phyloP scores from a whole-genome alignment of 2,888 invertebrate species.

The Lycia hirtaria region DNA sequence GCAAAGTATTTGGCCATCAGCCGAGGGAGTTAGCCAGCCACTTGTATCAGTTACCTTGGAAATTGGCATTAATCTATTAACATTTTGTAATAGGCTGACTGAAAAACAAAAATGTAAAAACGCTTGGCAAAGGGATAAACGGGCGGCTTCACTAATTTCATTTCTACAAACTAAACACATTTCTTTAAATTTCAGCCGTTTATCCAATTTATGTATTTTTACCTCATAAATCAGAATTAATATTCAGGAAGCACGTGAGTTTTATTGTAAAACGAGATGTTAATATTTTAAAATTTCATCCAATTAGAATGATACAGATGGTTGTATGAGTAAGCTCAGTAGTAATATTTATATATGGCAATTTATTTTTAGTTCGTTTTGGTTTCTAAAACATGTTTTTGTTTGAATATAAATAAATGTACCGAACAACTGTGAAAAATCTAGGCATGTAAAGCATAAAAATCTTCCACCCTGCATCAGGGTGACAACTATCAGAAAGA shows the following conservation, averaged over 20 bases:
- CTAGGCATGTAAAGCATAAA: no score
- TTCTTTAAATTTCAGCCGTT: slow-evolving; percentile 1
- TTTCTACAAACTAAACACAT: slow-evolving; percentile 15
- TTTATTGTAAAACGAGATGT: not conserved
- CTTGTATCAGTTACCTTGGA: slow-evolving; percentile 19
- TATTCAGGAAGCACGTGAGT: not conserved
- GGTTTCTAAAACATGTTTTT: no score
- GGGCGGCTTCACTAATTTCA: slow-evolving; percentile 15
- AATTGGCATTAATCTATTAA: slow-evolving; percentile 18
- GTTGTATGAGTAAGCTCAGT: no score
- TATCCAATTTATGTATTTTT: slow-evolving; percentile 10
- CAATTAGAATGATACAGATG: not conserved
- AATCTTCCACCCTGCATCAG: no score
- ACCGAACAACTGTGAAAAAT: no score
- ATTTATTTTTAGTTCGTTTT: no score
- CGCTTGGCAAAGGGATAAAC: slow-evolving; percentile 10
- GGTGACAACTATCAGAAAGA: no score
- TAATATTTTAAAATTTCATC: not conserved
- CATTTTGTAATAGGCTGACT: slow-evolving; percentile 13
- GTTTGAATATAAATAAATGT: no score
- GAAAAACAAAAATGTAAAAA: slow-evolving; percentile 14
- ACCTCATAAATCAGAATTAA: slow-evolving; percentile 24
- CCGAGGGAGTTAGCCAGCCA: slow-evolving; percentile 32
- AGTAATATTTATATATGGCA: no score
- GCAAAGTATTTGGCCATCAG: slow-evolving; percentile 33